These are phyloP conservation scores for Danionella cerebrum DNA, from an alignment of 2,113 vertebrate genomes.

Conservation along the genomic window DNA sequence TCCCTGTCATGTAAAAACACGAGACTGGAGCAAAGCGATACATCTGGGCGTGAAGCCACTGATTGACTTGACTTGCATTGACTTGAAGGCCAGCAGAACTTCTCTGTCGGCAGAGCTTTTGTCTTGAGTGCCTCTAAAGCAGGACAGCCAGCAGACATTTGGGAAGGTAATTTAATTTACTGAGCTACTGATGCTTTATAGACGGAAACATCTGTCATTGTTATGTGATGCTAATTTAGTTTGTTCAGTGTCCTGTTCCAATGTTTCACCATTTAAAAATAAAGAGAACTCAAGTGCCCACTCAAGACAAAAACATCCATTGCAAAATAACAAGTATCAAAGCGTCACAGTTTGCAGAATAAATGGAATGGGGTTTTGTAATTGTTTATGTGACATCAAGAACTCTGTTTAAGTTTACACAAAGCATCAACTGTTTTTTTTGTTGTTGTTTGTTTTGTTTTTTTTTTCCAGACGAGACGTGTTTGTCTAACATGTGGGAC, in stretches of 20 bases:
- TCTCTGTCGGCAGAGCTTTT: conserved; percentile 47
- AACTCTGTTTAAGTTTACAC: too few relatives aligned
- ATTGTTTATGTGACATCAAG: too few relatives aligned
- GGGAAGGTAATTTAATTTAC: conserved; percentile 42
- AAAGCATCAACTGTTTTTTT: too few relatives aligned
- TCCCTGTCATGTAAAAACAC: conserved; percentile 25
- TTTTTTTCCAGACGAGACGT: conserved; percentile 83
- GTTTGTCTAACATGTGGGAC: conserved; percentile 97
- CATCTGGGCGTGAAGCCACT: conserved; percentile 41
- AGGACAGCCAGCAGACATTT: conserved; percentile 61
- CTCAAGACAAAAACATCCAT: too few relatives aligned
- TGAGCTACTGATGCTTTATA: background rate
- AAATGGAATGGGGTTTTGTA: too few relatives aligned
- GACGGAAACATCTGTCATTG: background rate
- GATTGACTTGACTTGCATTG: too few relatives aligned
- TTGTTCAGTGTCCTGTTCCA: background rate
- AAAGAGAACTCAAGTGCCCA: too few relatives aligned
- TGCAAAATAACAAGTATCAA: too few relatives aligned
- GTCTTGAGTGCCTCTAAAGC: conserved; percentile 44
- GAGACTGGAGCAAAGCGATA: conserved; percentile 2
- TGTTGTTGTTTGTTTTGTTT: background rate
- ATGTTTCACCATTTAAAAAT: background rate
- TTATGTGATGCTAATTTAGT: background rate
- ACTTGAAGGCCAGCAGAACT: conserved; percentile 50
- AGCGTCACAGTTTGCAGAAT: too few relatives aligned